Evolutionary conservation across 2,888 invertebrate genomes (phyloP).

Genomic region (Mechanitis mazaeus): DNA sequence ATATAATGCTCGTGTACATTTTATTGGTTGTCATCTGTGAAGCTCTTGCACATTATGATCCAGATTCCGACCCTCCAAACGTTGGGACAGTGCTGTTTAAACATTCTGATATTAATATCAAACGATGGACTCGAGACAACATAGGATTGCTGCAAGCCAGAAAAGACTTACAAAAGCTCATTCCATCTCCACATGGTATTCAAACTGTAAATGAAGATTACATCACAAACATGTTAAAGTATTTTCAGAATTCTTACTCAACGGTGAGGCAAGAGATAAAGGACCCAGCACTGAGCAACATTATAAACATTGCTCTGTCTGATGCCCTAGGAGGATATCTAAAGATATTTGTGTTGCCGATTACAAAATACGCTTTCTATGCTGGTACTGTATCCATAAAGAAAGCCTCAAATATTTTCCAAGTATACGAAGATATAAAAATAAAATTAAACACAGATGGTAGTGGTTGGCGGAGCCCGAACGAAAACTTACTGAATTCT

Average conservation of each 20-base stretch:
- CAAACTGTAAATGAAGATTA: conserved; percentile 44
- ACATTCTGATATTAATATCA: conserved; percentile 37
- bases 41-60: conserved; percentile 21
- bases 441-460: conserved; percentile 77
- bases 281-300: conserved; percentile 34
- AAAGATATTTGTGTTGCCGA: conserved; percentile 76
- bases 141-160: conserved; percentile 49
- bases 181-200: conserved; percentile 44
- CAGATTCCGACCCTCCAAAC: conserved; percentile 36
- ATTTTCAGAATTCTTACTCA: conserved; percentile 44
- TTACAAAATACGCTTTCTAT: conserved; percentile 78
- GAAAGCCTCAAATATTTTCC: conserved; percentile 71
- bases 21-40: conserved; percentile 24
- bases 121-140: conserved; percentile 43
- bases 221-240: conserved; percentile 41
- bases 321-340: conserved; percentile 78
- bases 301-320: conserved; percentile 59
- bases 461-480: conserved; percentile 69
- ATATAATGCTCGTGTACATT: conserved; percentile 19
- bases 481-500: conserved; percentile 38
- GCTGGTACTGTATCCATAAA: conserved; percentile 76
- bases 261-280: conserved; percentile 43
- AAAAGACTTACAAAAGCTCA: conserved; percentile 47
- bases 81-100: conserved; percentile 61
- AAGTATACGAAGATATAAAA: conserved; percentile 77